Conservation (phyloP, 1,140 invertebrate genomes). For the Eciton burchellii region DNA sequence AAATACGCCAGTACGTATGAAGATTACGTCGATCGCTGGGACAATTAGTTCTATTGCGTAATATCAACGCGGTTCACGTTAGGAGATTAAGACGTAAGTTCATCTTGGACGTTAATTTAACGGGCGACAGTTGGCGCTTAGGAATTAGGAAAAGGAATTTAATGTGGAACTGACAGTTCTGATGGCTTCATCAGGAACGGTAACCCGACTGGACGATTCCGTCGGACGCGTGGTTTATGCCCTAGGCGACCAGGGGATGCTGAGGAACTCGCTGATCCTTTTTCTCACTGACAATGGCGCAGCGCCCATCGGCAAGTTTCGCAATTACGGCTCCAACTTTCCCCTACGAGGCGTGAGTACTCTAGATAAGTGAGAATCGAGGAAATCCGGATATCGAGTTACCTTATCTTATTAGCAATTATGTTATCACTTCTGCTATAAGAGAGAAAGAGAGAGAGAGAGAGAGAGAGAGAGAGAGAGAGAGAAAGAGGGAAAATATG, state of each 20-base stretch:
- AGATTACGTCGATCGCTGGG: constrained; percentile 11
- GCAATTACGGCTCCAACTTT: constrained; percentile 90
- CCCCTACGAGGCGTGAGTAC: constrained; percentile 88
- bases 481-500: too few relatives aligned
- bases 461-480: too few relatives aligned
- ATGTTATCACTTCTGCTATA: too few relatives aligned
- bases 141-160: not conserved
- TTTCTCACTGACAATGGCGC: constrained; percentile 89
- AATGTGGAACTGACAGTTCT: too few relatives aligned
- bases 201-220: constrained; percentile 90
- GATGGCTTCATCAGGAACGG: constrained; percentile 87
- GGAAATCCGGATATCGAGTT: not conserved
- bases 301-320: constrained; percentile 82
- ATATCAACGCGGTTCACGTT: not conserved
- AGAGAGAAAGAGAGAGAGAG: too few relatives aligned
- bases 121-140: not conserved
- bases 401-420: too few relatives aligned
- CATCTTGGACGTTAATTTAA: constrained; percentile 45
- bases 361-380: not conserved
- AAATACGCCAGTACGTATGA: constrained; percentile 88
- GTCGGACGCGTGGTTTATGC: constrained; percentile 88
- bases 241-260: constrained; percentile 86
- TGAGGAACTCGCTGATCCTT: constrained; percentile 88
- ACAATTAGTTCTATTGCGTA: not conserved
- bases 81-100: constrained; percentile 26